Conservation (phyloP, 1,140 invertebrate species). For the Epicauta chinensis region DNA sequence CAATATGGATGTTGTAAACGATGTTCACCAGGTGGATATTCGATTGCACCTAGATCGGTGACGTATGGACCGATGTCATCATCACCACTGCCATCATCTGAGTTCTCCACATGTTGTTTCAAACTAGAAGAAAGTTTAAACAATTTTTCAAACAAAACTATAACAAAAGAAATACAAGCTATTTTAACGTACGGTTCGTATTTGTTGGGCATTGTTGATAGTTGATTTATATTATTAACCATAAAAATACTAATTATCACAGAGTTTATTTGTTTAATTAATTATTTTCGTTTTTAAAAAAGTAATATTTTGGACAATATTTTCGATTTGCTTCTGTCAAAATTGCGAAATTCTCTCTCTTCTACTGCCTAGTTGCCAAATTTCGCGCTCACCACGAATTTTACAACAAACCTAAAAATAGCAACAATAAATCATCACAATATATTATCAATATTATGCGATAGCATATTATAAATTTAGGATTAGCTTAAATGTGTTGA, state of each 20-base stretch:
- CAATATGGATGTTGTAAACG: constrained; percentile 84
- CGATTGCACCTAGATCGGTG: constrained; percentile 48
- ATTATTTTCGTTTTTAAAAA: neutral
- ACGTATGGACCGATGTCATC: constrained; percentile 44
- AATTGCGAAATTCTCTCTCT: no score
- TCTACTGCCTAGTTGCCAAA: no score
- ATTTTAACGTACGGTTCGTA: constrained; percentile 29
- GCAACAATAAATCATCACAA: no score
- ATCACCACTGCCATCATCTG: constrained; percentile 47
- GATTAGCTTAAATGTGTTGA: no score
- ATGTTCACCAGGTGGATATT: constrained; percentile 72
- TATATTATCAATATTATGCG: no score
- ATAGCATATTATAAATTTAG: no score
- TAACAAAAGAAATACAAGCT: neutral
- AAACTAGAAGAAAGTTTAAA: constrained; percentile 50
- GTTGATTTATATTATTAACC: constrained; percentile 26
- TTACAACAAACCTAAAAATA: no score
- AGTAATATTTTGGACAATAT: neutral
- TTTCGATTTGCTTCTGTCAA: no score
- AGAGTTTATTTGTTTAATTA: constrained; percentile 14
- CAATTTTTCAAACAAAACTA: constrained; percentile 16
- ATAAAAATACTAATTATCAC: constrained; percentile 32
- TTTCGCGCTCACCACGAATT: no score
- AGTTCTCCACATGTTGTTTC: constrained; percentile 48
- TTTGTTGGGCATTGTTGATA: constrained; percentile 56